phyloP scores from a whole-genome alignment of 2,797 vertebrate genomes.

The Danio tinwini region DNA sequence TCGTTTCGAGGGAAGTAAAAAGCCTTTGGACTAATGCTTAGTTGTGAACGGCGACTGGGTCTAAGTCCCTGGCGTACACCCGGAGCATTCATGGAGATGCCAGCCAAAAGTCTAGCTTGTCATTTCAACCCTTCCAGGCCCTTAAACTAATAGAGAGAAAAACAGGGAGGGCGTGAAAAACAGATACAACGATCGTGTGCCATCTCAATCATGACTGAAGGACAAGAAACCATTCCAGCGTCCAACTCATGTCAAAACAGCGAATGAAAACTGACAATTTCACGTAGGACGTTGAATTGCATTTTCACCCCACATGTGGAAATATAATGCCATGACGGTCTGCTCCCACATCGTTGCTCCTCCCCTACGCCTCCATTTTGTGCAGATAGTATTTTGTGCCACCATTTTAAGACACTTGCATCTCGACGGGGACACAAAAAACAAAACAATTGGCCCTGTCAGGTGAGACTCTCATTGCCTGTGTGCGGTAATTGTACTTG shows the following conservation, averaged over 20 bases:
- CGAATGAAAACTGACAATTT: neutral
- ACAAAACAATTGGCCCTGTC: slow-evolving; percentile 30
- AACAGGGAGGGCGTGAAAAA: slow-evolving; percentile 41
- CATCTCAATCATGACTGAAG: neutral
- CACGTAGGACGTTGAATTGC: slow-evolving; percentile 26
- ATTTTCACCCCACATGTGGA: slow-evolving; percentile 45
- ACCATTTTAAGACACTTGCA: slow-evolving; percentile 72
- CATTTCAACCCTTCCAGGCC: slow-evolving; percentile 67
- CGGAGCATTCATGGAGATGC: slow-evolving; percentile 60
- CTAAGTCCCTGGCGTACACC: slow-evolving; percentile 57
- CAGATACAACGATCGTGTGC: neutral
- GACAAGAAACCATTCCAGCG: neutral
- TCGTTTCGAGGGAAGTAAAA: slow-evolving; percentile 36
- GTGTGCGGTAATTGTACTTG: slow-evolving; percentile 13
- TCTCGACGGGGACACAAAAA: slow-evolving; percentile 44
- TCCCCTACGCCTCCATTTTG: slow-evolving; percentile 71
- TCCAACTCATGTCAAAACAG: slow-evolving; percentile 21
- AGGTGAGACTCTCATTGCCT: slow-evolving; percentile 45
- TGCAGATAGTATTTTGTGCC: slow-evolving; percentile 53
- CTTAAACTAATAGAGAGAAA: slow-evolving; percentile 46
- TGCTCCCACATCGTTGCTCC: slow-evolving; percentile 50
- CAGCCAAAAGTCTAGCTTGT: slow-evolving; percentile 64
- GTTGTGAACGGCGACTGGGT: slow-evolving; percentile 36
- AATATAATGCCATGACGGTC: slow-evolving; percentile 47
- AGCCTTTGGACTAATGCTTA: slow-evolving; percentile 54